A percentile compares a stretch with the other conserved stretches of the same genome.
Evolutionary conservation across 2,888 invertebrate species (phyloP).

Genomic region (Polyploca ridens): DNA sequence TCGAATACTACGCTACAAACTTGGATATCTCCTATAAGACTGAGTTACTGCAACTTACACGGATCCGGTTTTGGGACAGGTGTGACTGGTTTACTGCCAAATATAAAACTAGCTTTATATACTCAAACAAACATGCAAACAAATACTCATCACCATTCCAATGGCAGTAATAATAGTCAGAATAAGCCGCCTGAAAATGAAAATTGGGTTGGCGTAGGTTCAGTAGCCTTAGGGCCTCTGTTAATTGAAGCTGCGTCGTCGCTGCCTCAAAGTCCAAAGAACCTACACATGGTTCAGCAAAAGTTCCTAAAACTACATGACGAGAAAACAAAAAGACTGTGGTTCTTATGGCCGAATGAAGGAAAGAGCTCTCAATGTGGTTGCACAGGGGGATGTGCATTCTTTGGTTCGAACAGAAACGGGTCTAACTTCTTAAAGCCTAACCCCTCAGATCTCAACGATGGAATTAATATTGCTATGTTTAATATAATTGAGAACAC

Average conservation of each 20-base stretch:
- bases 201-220: slow-evolving; percentile 96
- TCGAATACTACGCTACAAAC: slow-evolving; percentile 93
- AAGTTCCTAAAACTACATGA: slow-evolving; percentile 94
- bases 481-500: slow-evolving; percentile 89
- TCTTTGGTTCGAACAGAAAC: slow-evolving; percentile 97
- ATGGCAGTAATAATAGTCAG: slow-evolving; percentile 75
- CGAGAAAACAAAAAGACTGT: slow-evolving; percentile 92
- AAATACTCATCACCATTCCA: slow-evolving; percentile 81
- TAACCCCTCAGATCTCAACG: slow-evolving; percentile 90
- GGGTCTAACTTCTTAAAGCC: slow-evolving; percentile 95
- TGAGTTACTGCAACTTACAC: slow-evolving; percentile 97
- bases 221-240: slow-evolving; percentile 94
- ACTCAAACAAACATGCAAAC: slow-evolving; percentile 87
- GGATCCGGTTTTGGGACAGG: slow-evolving; percentile 96
- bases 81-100: slow-evolving; percentile 93
- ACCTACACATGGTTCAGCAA: slow-evolving; percentile 91
- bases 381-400: slow-evolving; percentile 97
- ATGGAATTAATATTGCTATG: slow-evolving; percentile 92
- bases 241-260: slow-evolving; percentile 95
- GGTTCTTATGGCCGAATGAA: slow-evolving; percentile 96
- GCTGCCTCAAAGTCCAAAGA: slow-evolving; percentile 90
- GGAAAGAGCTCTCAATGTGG: slow-evolving; percentile 92
- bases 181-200: slow-evolving; percentile 80
- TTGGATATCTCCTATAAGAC: slow-evolving; percentile 94
- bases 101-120: slow-evolving; percentile 86